These are phyloP conservation scores for Drosophila fulvimacula DNA, from an alignment of 2,888 invertebrate species.

Conservation along the genomic window DNA sequence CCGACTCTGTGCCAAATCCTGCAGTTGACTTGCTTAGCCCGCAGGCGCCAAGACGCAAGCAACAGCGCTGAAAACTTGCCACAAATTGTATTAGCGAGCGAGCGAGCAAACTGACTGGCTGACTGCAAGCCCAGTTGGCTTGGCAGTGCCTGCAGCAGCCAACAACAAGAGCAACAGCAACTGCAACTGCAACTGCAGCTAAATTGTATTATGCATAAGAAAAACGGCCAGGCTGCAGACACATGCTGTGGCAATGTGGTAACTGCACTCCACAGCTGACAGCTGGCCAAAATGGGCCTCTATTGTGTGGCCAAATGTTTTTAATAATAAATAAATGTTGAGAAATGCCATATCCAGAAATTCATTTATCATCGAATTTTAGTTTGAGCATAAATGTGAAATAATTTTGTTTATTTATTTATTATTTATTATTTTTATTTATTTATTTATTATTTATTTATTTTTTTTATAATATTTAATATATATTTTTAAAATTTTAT, in stretches of 20 bases:
- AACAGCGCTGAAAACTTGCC: constrained; percentile 52
- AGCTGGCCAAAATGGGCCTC: constrained; percentile 6
- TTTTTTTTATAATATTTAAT: neutral
- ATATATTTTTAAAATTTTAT: no score
- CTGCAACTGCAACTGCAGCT: constrained; percentile 26
- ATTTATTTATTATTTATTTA: neutral
- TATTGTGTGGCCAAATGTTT: neutral
- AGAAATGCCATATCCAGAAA: neutral
- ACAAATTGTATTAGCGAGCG: constrained; percentile 53
- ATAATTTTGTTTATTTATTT: neutral
- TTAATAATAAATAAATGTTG: neutral
- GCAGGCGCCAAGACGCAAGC: constrained; percentile 28
- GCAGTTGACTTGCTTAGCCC: constrained; percentile 58
- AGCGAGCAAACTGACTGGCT: neutral
- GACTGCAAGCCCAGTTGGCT: constrained; percentile 27
- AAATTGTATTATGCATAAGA: constrained; percentile 60
- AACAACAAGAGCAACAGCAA: constrained; percentile 15
- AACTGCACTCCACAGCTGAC: constrained; percentile 35
- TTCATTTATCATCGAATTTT: neutral
- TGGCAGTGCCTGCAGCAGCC: constrained; percentile 34
- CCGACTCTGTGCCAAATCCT: constrained; percentile 23
- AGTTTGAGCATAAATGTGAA: neutral
- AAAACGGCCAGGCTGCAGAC: constrained; percentile 22
- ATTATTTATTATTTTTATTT: neutral
- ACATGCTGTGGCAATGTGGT: constrained; percentile 29